Evolutionary conservation across 1,140 invertebrate genomes (phyloP).

Genomic region (Ceratitis capitata): DNA sequence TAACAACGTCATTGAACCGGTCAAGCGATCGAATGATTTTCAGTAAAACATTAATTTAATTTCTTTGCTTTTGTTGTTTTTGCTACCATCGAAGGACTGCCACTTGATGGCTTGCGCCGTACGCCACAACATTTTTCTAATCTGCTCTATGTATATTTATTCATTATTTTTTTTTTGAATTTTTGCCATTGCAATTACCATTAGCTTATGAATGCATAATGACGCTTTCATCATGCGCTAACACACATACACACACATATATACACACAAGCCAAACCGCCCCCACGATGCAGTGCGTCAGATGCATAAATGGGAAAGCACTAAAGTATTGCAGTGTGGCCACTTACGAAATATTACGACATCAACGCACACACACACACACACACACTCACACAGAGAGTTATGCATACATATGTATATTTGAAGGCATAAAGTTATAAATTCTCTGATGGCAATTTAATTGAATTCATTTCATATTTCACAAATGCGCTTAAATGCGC

Average conservation of each 20-base stretch:
- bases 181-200: background rate
- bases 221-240: background rate
- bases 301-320: background rate
- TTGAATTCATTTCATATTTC: constrained; percentile 28
- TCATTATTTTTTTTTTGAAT: background rate
- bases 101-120: background rate
- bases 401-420: background rate
- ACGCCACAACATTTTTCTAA: background rate
- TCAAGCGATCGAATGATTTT: background rate
- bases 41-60: background rate
- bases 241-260: background rate
- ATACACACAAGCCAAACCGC: background rate
- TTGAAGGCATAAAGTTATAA: background rate
- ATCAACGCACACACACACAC: background rate
- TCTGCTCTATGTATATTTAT: background rate
- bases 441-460: constrained; percentile 5
- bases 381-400: background rate
- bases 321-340: too few relatives aligned
- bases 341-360: background rate
- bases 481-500: background rate
- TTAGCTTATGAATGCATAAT: constrained; percentile 18
- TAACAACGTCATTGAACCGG: background rate
- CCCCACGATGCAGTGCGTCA: background rate
- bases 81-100: background rate
- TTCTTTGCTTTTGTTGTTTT: background rate